Base-by-base conservation (phyloP, 1,140 invertebrate species). In the Stenopsyche tienmushanensis region DNA sequence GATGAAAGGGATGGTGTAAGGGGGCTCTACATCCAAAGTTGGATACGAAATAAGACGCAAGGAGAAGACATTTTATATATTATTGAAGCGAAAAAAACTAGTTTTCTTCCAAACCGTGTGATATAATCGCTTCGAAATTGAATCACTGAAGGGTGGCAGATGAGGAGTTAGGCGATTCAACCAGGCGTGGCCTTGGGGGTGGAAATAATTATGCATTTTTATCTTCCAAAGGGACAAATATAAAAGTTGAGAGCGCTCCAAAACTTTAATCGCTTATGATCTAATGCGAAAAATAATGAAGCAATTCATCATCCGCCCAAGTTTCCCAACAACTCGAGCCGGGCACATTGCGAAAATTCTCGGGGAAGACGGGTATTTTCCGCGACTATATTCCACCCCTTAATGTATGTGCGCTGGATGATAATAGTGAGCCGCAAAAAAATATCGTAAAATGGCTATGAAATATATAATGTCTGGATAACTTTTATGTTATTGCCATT, bases 211-310 rank as follows among this genome's bases (percentile, higher is more conserved):
- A 49, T 49, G 47, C 47, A 18, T 49, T 49, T 49, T 49, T 49
- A 49, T 49, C 47, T 15, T 49, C 47, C 47, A 2, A 5, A 15
- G 47, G 47, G 47, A 49, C 47, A 49, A 49, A 49, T 21, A 17
- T 21, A 49, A 49, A 49, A 49, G 47, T 49, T 24, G 52, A 26
- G 25, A 54, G 52, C 49, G 23, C 52, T 24, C 25, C 44, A 25
- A 47, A 45, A 60, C 58, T 60, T 60, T 45, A 60, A 60, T 60
- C 44, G 58, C 25, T 60, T 45, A 49, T 60, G 44, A 60, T 60
- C 58, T 60, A 47, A 60, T 60, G 44, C 58, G 58, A 60, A 60
- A 60, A 60, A 60, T 60, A 60, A 60, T 60, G 58, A 60, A 60
- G 58, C 58, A 60, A 60, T 60, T 45, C 44, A 60, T 60, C 58